These are phyloP conservation scores for Ictalurus punctatus DNA, from an alignment of 2,113 vertebrate genomes.

Conservation along the genomic window DNA sequence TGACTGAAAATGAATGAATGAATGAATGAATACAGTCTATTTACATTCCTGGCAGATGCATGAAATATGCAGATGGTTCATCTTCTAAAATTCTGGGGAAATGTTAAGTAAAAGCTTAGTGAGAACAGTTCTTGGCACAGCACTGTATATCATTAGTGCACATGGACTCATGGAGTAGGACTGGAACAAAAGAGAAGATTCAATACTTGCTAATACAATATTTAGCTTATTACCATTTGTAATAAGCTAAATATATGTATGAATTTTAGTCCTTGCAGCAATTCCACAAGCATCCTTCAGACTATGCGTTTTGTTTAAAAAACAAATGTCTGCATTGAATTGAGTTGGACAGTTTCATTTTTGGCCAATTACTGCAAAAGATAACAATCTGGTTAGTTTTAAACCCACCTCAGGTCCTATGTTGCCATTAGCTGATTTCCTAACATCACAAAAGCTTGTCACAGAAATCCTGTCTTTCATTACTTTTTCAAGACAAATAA, in stretches of 20 bases:
- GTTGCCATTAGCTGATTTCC: slow-evolving; percentile 23
- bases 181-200: background rate
- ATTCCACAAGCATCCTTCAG: background rate
- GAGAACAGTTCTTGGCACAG: background rate
- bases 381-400: background rate
- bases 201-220: background rate
- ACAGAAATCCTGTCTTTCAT: background rate
- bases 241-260: background rate
- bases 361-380: background rate
- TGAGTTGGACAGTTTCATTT: background rate
- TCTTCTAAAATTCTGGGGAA: background rate
- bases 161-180: background rate
- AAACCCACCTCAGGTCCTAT: background rate
- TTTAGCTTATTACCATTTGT: background rate
- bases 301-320: background rate
- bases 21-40: background rate
- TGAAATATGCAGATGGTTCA: background rate
- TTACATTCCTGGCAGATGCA: background rate
- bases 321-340: background rate
- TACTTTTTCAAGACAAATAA: slow-evolving; percentile 18
- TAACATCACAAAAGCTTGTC: slow-evolving; percentile 23
- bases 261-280: background rate
- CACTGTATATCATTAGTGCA: background rate
- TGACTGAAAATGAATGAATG: background rate
- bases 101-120: background rate